A percentile compares a stretch with the other conserved stretches of the same genome.
Evolutionary conservation across 2,797 vertebrate species (phyloP).

Genomic region (Psittacula echo): DNA sequence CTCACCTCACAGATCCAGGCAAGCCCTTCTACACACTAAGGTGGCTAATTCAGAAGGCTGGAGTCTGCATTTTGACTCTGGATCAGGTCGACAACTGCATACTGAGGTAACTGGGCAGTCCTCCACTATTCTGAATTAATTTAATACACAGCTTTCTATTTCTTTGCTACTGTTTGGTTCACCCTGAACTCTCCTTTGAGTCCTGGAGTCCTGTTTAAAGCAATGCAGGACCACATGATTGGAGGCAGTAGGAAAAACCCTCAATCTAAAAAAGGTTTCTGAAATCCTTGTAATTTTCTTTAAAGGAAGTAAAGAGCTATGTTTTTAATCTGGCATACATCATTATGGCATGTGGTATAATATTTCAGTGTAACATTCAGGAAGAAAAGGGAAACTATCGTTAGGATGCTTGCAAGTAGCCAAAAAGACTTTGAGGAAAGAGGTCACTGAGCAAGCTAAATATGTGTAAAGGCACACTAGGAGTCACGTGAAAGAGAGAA

Average conservation of each 20-base stretch:
- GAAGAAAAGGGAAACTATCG: not conserved
- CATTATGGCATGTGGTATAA: not conserved
- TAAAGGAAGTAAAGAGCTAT: not conserved
- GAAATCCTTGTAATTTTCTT: conserved; percentile 3
- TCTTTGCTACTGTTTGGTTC: not conserved
- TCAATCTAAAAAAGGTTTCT: not conserved
- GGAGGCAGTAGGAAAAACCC: not conserved
- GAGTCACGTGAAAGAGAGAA: not conserved
- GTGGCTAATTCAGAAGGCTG: not conserved
- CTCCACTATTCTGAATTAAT: not conserved
- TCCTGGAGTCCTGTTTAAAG: not conserved
- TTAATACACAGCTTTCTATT: not conserved
- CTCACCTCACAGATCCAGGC: not conserved
- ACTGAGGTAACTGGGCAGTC: not conserved
- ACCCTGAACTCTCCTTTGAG: not conserved
- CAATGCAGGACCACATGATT: not conserved
- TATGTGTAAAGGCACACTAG: not conserved
- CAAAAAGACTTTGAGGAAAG: not conserved
- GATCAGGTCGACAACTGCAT: not conserved
- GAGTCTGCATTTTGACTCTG: not conserved
- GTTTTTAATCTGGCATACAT: not conserved
- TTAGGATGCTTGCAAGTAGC: not conserved
- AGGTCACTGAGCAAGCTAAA: not conserved
- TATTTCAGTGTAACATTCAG: not conserved
- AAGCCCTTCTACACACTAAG: not conserved